These are phyloP conservation scores for Tachina lurida DNA, from an alignment of 2,888 invertebrate species.

Conservation along the genomic window DNA sequence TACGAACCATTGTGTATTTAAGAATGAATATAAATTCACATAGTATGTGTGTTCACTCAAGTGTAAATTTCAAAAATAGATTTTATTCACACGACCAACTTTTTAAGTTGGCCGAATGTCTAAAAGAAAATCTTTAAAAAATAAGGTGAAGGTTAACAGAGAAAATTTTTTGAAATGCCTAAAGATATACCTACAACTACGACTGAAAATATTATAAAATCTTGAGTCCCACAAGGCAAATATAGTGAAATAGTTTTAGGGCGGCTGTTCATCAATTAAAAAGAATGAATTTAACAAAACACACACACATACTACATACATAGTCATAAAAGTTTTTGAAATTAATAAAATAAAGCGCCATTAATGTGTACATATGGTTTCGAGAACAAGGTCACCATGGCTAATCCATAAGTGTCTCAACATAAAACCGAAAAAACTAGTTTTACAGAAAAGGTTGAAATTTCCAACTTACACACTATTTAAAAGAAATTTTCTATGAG, in stretches of 20 bases:
- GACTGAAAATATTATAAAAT: slow-evolving; percentile 23
- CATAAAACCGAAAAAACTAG: no score
- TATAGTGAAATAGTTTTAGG: not conserved
- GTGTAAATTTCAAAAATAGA: slow-evolving; percentile 58
- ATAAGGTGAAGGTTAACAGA: slow-evolving; percentile 64
- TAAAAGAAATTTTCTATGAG: no score
- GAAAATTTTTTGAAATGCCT: not conserved
- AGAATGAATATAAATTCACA: slow-evolving; percentile 10
- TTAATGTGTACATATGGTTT: no score
- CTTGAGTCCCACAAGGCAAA: not conserved
- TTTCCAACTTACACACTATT: no score
- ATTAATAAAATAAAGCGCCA: no score
- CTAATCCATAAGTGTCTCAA: no score
- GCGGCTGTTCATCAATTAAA: no score
- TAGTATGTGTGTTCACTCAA: slow-evolving; percentile 50
- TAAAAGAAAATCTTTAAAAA: slow-evolving; percentile 61
- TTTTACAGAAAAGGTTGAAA: no score
- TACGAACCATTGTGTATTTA: slow-evolving; percentile 7
- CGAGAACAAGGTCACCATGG: no score
- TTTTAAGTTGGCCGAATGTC: slow-evolving; percentile 24
- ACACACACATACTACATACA: no score
- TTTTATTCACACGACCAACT: slow-evolving; percentile 45
- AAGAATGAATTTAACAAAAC: no score
- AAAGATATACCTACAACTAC: not conserved
- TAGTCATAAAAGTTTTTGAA: no score